Evolutionary conservation across 2,888 invertebrate genomes (phyloP).

Genomic region (Drosophila sordidula): DNA sequence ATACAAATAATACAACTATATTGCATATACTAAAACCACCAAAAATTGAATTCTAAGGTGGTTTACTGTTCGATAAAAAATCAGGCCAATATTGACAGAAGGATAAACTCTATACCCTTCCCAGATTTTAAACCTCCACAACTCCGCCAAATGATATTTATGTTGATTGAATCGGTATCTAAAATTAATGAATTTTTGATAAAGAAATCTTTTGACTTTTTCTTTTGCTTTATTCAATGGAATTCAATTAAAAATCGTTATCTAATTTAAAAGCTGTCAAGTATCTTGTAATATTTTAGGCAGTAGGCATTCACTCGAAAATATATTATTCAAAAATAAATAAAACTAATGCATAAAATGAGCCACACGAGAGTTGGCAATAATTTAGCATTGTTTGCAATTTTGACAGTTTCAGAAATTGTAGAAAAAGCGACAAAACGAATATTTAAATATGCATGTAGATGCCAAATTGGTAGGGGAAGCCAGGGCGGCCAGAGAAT

Average conservation of each 20-base stretch:
- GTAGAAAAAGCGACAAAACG: slow-evolving; percentile 8
- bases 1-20: no score
- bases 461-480: background rate
- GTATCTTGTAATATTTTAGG: background rate
- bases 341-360: slow-evolving; percentile 1
- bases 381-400: slow-evolving; percentile 9
- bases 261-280: background rate
- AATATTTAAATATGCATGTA: slow-evolving; percentile 3
- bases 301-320: background rate
- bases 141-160: no score
- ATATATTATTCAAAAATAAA: background rate
- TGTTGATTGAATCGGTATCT: no score
- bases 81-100: no score
- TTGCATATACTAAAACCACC: no score
- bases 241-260: background rate
- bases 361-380: slow-evolving; percentile 3
- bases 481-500: background rate
- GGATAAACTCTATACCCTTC: no score
- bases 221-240: no score
- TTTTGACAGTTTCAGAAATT: background rate
- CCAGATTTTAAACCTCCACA: no score
- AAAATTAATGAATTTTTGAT: no score
- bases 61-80: no score
- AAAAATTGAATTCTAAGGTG: no score
- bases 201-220: no score